Conservation (phyloP, 2,888 invertebrate species). For the Agriopis marginaria region DNA sequence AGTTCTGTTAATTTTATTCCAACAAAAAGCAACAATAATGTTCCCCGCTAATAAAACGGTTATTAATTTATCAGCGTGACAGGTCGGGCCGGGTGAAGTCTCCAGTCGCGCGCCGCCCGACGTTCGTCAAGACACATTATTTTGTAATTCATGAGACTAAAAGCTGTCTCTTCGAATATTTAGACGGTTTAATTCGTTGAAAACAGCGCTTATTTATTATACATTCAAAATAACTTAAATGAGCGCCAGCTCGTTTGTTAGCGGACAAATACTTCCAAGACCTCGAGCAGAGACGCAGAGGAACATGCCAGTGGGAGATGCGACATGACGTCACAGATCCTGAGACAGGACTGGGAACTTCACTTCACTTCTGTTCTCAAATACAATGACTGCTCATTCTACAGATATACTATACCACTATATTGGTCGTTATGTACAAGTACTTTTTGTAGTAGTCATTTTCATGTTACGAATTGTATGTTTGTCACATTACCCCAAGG, state of each 20-base stretch:
- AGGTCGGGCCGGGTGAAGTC: not conserved
- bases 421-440: too few relatives aligned
- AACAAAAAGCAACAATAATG: constrained; percentile 7
- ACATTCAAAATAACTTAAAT: constrained; percentile 54
- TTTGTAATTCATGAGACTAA: constrained; percentile 43
- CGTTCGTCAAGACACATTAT: constrained; percentile 23
- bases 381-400: too few relatives aligned
- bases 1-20: not conserved
- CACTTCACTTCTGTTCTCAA: too few relatives aligned
- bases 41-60: constrained; percentile 16
- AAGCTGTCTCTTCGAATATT: constrained; percentile 47
- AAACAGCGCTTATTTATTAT: constrained; percentile 49
- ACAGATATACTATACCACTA: too few relatives aligned
- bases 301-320: not conserved
- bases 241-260: constrained; percentile 24
- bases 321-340: too few relatives aligned
- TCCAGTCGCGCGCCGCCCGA: constrained; percentile 7
- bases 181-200: constrained; percentile 41
- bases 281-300: not conserved
- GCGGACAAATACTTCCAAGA: constrained; percentile 13
- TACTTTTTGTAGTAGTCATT: too few relatives aligned
- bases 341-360: too few relatives aligned
- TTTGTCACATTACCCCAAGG: too few relatives aligned
- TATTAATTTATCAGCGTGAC: constrained; percentile 22
- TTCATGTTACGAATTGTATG: too few relatives aligned